Base-by-base conservation (phyloP, 2,113 vertebrate species). In the Cephalopholis sonnerati region DNA sequence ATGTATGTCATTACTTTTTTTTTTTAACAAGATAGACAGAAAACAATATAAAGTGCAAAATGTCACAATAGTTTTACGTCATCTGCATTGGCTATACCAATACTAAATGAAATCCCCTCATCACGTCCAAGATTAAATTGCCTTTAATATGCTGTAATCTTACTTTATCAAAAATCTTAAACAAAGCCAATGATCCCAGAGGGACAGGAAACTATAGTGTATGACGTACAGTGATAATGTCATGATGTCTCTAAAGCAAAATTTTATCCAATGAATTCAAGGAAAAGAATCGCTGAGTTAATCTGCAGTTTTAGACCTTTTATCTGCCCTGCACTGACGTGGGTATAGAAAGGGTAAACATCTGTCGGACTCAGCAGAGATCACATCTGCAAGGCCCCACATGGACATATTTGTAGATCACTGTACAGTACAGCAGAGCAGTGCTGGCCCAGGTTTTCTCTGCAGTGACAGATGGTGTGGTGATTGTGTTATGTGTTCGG, bases 381-480 rank as follows among this genome's bases (percentile, higher is more conserved):
- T 50, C 73, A 71, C 73, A 77, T 77, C 50, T 77, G 66, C 11
- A 15, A 15, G 27, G 66, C 27, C 48, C 46, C 20, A 51, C 27
- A 3, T 46, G 51, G 55, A 74, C 74, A 51, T 46, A 64, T 63
- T 69, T 72, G 59, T 71, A 71, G 77, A 74, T 73, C 69, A 27
- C 29, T 2, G 62, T 51, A 70, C 71, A 65, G 77, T 66, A 77
- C 22, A 46, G 66, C 17, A 25, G 17, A 59, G 77, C 25, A 2
- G 39, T 81, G 41, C 55, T 44, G 32, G 50, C 68, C 58, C 68
- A 48, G 77, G 55, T 73, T 84, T 20, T 24, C 58, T 65, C 77
- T 68, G 81, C 44, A 69, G 63, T 44, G 64, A 74, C 86, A 84
- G 78, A 84, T 84, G 86, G 82, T 46, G 69, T 41, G 39, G 64